These are phyloP conservation scores for Laothoe populi DNA, from an alignment of 2,888 invertebrate genomes.

Conservation along the genomic window DNA sequence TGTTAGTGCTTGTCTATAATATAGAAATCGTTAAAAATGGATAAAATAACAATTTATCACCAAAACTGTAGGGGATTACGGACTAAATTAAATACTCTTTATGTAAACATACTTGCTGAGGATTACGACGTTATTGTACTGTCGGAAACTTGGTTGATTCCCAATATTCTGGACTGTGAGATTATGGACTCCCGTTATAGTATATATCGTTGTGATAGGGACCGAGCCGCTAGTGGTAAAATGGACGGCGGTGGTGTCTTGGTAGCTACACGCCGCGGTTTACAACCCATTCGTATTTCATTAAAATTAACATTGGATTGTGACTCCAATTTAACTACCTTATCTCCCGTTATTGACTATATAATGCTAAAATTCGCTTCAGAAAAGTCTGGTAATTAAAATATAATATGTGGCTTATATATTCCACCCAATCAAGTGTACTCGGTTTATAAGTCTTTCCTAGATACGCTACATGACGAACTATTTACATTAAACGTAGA, in stretches of 20 bases:
- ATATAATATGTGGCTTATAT: no score
- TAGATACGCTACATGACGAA: background rate
- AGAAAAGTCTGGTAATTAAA: background rate
- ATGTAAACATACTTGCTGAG: no score
- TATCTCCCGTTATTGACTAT: background rate
- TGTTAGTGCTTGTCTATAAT: no score
- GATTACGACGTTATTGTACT: no score
- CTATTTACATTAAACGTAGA: background rate
- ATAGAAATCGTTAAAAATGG: background rate
- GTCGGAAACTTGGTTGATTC: no score
- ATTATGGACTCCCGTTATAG: background rate
- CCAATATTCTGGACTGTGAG: background rate
- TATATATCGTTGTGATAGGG: background rate
- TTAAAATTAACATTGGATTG: background rate
- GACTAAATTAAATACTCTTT: no score
- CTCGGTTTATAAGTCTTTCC: background rate
- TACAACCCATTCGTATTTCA: background rate
- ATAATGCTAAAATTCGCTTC: background rate
- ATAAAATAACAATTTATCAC: background rate
- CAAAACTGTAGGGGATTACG: slow-evolving; percentile 2
- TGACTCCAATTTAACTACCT: background rate
- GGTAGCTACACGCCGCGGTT: background rate
- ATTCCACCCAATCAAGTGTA: background rate
- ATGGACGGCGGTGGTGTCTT: background rate
- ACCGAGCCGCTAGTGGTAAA: background rate